These are phyloP conservation scores for Dolichomitus sp. DNA, from an alignment of 2,888 invertebrate genomes.

Conservation along the genomic window DNA sequence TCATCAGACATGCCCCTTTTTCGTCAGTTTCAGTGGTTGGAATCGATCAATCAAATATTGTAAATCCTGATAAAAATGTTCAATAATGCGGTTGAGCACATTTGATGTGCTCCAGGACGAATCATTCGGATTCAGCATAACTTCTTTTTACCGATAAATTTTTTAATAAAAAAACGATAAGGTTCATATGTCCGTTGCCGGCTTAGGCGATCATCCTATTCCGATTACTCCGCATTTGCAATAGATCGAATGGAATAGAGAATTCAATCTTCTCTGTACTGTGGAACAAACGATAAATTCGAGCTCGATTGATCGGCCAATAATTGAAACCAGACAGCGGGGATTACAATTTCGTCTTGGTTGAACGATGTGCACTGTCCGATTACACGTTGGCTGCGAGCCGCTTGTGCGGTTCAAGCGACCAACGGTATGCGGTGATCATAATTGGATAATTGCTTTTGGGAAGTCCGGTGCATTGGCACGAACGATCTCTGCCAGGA, in stretches of 20 bases:
- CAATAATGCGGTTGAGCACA: not conserved
- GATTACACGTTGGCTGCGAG: slow-evolving; percentile 21
- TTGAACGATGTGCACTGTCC: slow-evolving; percentile 47
- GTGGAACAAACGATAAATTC: slow-evolving; percentile 73
- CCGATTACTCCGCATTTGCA: not conserved
- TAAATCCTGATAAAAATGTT: slow-evolving; percentile 1
- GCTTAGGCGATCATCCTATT: not conserved
- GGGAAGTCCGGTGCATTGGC: slow-evolving; percentile 42
- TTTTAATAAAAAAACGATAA: not conserved
- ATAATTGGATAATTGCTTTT: slow-evolving; percentile 64
- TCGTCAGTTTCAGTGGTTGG: not conserved
- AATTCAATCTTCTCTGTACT: slow-evolving; percentile 20
- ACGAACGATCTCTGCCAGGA: slow-evolving; percentile 38
- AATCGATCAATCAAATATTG: slow-evolving; percentile 62
- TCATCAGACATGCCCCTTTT: not conserved
- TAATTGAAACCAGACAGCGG: slow-evolving; percentile 74
- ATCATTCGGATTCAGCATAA: not conserved
- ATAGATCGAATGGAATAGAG: not conserved
- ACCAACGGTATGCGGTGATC: slow-evolving; percentile 50
- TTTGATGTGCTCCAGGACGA: not conserved
- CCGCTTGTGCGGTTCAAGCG: slow-evolving; percentile 8
- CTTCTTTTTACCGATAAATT: not conserved
- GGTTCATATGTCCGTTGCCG: not conserved
- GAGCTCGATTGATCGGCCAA: slow-evolving; percentile 73
- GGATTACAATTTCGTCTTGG: slow-evolving; percentile 62